Percentiles rank a stretch among this genome's conserved stretches.
Conservation (phyloP, 2,888 invertebrate species). For the Leistus spinibarbis region DNA sequence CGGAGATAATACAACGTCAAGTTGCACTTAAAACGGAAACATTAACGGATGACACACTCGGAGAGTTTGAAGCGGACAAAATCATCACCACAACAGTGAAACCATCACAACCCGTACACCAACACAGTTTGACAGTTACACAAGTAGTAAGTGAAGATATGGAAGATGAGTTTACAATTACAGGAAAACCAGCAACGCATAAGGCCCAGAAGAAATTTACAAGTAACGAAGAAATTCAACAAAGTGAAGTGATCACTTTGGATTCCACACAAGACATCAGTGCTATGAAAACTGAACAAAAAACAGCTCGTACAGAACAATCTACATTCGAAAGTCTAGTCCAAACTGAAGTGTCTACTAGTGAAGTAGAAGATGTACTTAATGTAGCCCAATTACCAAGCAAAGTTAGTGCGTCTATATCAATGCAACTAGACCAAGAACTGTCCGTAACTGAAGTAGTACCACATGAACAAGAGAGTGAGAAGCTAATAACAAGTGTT, state of each 20-base stretch:
- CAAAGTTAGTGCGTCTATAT: conserved; percentile 26
- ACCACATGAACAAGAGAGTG: conserved; percentile 52
- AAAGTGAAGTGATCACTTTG: conserved; percentile 43
- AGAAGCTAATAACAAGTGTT: conserved; percentile 54
- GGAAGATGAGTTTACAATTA: conserved; percentile 49
- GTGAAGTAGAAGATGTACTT: conserved; percentile 50
- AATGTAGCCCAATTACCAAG: conserved; percentile 40
- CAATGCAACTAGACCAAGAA: conserved; percentile 46
- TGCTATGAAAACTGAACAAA: conserved; percentile 47
- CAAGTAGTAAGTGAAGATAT: conserved; percentile 53
- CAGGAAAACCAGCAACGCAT: conserved; percentile 42
- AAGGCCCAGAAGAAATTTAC: conserved; percentile 44
- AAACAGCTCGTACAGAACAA: conserved; percentile 46
- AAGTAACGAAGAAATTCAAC: conserved; percentile 46
- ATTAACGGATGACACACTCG: conserved; percentile 47
- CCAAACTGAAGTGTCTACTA: conserved; percentile 47
- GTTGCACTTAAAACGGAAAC: conserved; percentile 56
- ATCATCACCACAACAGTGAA: conserved; percentile 45
- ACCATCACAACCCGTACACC: conserved; percentile 45
- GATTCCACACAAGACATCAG: conserved; percentile 42
- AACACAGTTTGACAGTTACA: conserved; percentile 50
- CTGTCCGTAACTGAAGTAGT: conserved; percentile 55
- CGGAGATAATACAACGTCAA: conserved; percentile 52
- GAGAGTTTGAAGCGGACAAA: conserved; percentile 45
- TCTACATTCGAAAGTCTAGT: conserved; percentile 48